These are phyloP conservation scores for Hypothenemus hampei DNA, from an alignment of 1,140 invertebrate species.

Conservation along the genomic window DNA sequence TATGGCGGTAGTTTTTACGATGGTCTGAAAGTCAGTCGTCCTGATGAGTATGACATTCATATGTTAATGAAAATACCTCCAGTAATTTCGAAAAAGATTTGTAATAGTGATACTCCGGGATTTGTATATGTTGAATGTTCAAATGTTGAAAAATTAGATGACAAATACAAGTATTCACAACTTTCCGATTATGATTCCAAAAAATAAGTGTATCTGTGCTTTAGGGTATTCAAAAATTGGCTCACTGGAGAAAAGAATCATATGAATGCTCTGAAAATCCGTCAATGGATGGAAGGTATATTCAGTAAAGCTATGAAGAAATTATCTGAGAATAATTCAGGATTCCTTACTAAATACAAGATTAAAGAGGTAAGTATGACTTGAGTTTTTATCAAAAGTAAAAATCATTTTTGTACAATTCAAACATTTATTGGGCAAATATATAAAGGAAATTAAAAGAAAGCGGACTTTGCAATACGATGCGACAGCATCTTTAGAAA, in stretches of 20 bases:
- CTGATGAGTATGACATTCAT: conserved; percentile 52
- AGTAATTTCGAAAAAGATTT: neutral
- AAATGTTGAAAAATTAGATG: neutral
- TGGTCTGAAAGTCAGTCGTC: conserved; percentile 47
- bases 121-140: conserved; percentile 23
- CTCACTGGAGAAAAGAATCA: conserved; percentile 9
- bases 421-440: no score
- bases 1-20: conserved; percentile 53
- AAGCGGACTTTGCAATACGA: no score
- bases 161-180: no score
- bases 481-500: no score
- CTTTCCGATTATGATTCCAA: no score
- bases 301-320: conserved; percentile 8
- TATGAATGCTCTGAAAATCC: conserved; percentile 11
- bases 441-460: no score
- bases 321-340: conserved; percentile 1
- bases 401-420: no score
- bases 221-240: conserved; percentile 10
- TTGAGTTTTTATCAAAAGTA: no score
- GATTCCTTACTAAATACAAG: neutral
- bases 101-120: conserved; percentile 12
- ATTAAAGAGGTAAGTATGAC: no score
- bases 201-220: neutral
- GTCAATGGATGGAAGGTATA: conserved; percentile 16
- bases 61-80: conserved; percentile 24